A percentile compares a stretch with the other conserved stretches of the same genome.
Conservation (phyloP, 1,140 invertebrate species). For the Diprion similis region DNA sequence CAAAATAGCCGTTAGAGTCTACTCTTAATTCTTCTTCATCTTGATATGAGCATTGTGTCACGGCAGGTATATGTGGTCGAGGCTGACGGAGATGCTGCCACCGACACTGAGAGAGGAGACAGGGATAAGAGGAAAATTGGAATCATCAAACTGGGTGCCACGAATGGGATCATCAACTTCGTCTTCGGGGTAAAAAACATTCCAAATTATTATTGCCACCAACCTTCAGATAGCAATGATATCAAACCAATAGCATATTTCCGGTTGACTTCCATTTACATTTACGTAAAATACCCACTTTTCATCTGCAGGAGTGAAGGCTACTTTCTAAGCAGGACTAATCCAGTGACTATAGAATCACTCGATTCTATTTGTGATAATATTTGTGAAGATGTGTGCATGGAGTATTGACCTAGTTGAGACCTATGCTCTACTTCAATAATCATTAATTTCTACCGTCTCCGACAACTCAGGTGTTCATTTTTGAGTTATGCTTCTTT, state of each 20-base stretch:
- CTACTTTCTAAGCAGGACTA: not conserved
- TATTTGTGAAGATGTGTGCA: not conserved
- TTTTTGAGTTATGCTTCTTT: not conserved
- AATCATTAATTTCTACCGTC: too few species aligned
- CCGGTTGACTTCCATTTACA: not conserved
- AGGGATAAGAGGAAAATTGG: conserved; percentile 78
- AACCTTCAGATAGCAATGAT: not conserved
- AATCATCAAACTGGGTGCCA: conserved; percentile 72
- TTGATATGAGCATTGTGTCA: not conserved
- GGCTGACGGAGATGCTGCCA: conserved; percentile 44
- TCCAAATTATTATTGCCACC: not conserved
- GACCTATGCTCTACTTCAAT: too few species aligned
- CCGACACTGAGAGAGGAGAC: conserved; percentile 53
- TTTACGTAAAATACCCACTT: not conserved
- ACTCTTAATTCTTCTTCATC: too few species aligned
- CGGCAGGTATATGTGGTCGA: conserved; percentile 52
- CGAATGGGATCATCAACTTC: conserved; percentile 78
- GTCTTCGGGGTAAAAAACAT: conserved; percentile 76
- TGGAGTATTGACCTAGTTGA: too few species aligned
- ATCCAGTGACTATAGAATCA: not conserved
- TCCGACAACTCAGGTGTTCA: too few species aligned
- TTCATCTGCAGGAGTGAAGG: not conserved
- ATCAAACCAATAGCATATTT: not conserved
- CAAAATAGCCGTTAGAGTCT: too few species aligned
- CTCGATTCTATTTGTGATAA: not conserved